Conservation (phyloP, 2,888 invertebrate species). For the Apomyelois bistriatella region DNA sequence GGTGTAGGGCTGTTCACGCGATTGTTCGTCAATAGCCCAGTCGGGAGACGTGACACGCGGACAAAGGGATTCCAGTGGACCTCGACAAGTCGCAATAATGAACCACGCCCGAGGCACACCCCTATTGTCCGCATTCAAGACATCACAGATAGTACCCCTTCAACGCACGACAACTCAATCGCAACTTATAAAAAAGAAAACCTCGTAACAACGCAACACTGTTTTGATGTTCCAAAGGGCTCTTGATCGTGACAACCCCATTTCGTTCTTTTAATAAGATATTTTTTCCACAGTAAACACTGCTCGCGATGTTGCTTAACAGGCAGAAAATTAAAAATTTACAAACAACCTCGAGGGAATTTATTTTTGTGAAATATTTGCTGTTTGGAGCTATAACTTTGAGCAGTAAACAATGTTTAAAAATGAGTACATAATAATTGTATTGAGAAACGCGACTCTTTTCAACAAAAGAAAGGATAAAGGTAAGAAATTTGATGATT, state of each 20-base stretch:
- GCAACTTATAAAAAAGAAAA: conserved; percentile 34
- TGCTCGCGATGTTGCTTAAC: conserved; percentile 57
- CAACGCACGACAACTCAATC: conserved; percentile 39
- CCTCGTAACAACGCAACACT: conserved; percentile 17
- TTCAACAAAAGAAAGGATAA: conserved; percentile 1
- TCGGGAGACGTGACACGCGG: background rate
- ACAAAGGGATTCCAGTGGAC: conserved; percentile 27
- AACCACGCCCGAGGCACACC: conserved; percentile 43
- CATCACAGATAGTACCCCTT: conserved; percentile 6
- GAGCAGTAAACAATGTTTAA: conserved; percentile 35
- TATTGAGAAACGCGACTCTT: conserved; percentile 35
- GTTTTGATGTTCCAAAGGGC: conserved; percentile 26
- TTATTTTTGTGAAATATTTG: conserved; percentile 40
- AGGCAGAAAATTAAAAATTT: conserved; percentile 67
- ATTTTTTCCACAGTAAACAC: conserved; percentile 49
- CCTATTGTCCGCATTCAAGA: conserved; percentile 42
- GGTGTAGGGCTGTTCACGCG: background rate
- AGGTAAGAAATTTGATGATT: no score
- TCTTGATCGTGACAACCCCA: conserved; percentile 47
- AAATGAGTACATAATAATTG: conserved; percentile 22
- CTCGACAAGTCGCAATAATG: conserved; percentile 52
- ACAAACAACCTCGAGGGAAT: conserved; percentile 48
- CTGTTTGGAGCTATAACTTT: conserved; percentile 44
- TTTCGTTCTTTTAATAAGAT: conserved; percentile 48
- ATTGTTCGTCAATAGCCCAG: conserved; percentile 2